Percentiles rank a stretch among this genome's conserved stretches.
These are phyloP conservation scores for Chaetodon trifasciatus DNA, from an alignment of 2,797 vertebrate genomes.

Conservation along the genomic window DNA sequence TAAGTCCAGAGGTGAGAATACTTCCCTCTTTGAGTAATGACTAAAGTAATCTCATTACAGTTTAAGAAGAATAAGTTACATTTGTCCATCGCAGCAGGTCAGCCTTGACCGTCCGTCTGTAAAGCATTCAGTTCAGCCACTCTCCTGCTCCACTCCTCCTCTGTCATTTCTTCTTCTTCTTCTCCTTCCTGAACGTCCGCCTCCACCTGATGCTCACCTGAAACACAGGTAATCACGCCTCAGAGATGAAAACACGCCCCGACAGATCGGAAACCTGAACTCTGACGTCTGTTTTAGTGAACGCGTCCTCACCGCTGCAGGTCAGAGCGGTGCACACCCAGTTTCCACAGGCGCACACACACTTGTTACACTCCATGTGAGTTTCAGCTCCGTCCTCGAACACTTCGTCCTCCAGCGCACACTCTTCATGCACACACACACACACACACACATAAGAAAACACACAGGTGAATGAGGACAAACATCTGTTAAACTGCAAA, in stretches of 20 bases:
- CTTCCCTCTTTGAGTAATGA: not conserved
- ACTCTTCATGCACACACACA: constrained; percentile 82
- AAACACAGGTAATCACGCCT: accelerated
- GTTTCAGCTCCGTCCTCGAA: constrained; percentile 94
- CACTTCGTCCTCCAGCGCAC: constrained; percentile 93
- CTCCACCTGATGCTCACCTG: constrained; percentile 77
- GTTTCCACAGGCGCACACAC: constrained; percentile 95
- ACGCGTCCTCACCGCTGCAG: constrained; percentile 86
- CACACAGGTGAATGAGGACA: not conserved
- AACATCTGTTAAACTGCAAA: not conserved
- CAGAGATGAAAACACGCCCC: not conserved
- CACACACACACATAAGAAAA: not conserved
- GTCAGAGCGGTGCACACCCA: constrained; percentile 96
- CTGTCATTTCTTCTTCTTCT: constrained; percentile 85
- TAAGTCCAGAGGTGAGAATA: not conserved
- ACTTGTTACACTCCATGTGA: constrained; percentile 94
- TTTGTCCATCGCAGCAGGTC: not conserved
- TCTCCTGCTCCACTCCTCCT: constrained; percentile 90
- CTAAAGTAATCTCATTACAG: not conserved
- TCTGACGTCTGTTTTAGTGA: too few relatives aligned
- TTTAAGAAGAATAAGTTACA: not conserved
- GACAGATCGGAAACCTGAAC: not conserved
- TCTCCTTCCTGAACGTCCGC: constrained; percentile 58
- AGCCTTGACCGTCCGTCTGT: constrained; percentile 80
- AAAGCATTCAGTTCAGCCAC: constrained; percentile 90